Evolutionary conservation across 2,888 invertebrate genomes (phyloP).

Genomic region (Creontiades dilutus): DNA sequence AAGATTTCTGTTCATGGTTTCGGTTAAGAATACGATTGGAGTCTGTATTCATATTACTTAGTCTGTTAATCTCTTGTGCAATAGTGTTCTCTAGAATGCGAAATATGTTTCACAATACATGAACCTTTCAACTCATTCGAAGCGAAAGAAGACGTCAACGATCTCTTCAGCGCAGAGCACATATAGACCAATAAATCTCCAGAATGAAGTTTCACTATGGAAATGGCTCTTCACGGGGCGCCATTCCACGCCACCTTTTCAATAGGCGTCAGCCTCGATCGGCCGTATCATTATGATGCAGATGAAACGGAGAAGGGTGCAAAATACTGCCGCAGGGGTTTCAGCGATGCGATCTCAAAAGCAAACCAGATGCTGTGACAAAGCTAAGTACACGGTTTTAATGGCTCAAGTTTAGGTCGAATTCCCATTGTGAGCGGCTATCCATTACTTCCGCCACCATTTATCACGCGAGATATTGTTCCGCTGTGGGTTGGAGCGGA

Average conservation of each 20-base stretch:
- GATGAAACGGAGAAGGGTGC: background rate
- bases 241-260: background rate
- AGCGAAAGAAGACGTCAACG: background rate
- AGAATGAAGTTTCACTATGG: background rate
- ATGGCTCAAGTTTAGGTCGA: constrained; percentile 55
- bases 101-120: background rate
- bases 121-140: background rate
- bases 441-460: constrained; percentile 44
- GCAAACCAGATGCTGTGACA: constrained; percentile 55
- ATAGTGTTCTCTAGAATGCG: background rate
- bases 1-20: no score
- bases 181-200: background rate
- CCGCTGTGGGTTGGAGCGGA: background rate
- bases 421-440: constrained; percentile 41
- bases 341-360: background rate
- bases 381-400: constrained; percentile 52
- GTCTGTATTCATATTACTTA: no score
- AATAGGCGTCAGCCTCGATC: background rate
- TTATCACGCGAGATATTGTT: constrained; percentile 55
- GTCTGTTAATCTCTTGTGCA: no score
- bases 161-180: background rate
- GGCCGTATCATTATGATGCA: constrained; percentile 35
- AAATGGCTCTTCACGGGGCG: background rate
- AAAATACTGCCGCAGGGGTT: constrained; percentile 7
- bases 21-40: no score